A percentile compares a stretch with the other conserved stretches of the same genome.
phyloP scores from a whole-genome alignment of 2,113 vertebrate genomes.

The Vidua macroura region DNA sequence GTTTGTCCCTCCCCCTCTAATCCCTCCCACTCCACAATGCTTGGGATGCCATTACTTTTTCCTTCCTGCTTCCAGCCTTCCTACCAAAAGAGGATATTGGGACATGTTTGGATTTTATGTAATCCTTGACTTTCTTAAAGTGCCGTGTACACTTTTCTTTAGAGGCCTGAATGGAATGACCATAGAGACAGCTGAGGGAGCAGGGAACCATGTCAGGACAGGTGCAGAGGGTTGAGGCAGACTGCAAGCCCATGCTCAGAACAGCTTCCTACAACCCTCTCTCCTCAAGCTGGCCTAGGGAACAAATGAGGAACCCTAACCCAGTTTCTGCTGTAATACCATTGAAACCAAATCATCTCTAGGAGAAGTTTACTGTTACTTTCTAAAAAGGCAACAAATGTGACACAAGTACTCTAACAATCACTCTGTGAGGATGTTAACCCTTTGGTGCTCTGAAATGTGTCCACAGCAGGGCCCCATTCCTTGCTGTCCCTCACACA shows the following conservation, averaged over 20 bases:
- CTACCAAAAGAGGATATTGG: background rate
- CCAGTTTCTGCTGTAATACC: background rate
- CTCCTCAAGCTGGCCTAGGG: background rate
- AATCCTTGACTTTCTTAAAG: background rate
- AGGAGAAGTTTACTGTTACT: background rate
- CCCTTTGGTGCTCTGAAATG: background rate
- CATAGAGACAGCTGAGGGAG: background rate
- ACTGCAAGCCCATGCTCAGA: accelerated
- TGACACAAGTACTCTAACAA: background rate
- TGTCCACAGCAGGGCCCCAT: background rate
- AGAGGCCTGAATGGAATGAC: background rate
- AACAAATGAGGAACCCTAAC: background rate
- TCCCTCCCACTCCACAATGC: background rate
- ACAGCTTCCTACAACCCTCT: background rate
- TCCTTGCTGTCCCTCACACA: background rate
- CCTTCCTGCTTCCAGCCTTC: background rate
- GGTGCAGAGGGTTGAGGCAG: background rate
- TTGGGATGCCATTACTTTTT: background rate
- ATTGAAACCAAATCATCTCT: background rate
- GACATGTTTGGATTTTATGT: background rate
- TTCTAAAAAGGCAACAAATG: background rate
- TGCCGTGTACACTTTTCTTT: background rate
- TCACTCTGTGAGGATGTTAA: background rate
- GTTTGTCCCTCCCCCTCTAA: background rate
- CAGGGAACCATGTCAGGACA: background rate